Evolutionary conservation across 2,113 vertebrate genomes (phyloP).

Genomic region (Hypanus sabinus): DNA sequence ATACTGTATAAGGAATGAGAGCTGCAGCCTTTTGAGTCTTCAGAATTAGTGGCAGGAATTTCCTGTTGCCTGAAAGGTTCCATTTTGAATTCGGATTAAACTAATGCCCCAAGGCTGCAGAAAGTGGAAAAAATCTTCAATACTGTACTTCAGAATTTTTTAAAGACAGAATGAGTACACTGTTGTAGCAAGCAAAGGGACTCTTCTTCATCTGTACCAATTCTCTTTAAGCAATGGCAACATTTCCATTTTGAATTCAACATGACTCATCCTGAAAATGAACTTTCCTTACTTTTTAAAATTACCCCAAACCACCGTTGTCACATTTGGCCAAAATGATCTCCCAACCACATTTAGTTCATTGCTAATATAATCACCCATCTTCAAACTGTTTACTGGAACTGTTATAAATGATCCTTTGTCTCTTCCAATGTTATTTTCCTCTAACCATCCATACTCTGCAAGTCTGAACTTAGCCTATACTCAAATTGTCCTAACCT

Average conservation of each 20-base stretch:
- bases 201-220: background rate
- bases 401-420: background rate
- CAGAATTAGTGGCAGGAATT: background rate
- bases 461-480: background rate
- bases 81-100: background rate
- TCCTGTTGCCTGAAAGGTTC: background rate
- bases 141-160: background rate
- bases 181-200: background rate
- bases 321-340: no score
- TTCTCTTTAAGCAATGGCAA: background rate
- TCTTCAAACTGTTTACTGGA: background rate
- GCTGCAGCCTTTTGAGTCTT: no score
- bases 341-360: no score
- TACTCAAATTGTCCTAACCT: background rate
- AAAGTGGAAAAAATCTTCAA: background rate
- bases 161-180: background rate
- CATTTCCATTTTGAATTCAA: no score
- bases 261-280: no score
- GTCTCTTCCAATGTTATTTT: background rate
- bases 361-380: background rate
- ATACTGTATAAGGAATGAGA: background rate
- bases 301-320: no score
- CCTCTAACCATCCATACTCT: background rate
- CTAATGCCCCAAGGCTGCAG: background rate
- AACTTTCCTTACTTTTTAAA: no score